phyloP scores from a whole-genome alignment of 2,113 vertebrate species.

The Mesoclemmys tuberculata region DNA sequence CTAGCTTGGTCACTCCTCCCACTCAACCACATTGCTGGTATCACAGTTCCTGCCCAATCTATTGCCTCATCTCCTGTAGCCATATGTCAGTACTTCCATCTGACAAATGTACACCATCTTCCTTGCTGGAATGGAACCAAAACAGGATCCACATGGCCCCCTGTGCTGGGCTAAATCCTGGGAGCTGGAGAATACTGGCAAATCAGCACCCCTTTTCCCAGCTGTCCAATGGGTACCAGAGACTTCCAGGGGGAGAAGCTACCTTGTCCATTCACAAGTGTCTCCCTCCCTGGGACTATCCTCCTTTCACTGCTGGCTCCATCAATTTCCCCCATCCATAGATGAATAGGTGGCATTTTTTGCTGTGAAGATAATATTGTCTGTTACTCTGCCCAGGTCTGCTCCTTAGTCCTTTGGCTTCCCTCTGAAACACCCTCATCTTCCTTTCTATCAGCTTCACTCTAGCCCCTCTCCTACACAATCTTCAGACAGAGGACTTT shows the following conservation, averaged over 20 bases:
- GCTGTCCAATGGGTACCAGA: neutral
- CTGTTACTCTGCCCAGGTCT: rapidly evolving
- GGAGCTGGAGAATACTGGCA: neutral
- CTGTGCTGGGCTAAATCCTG: neutral
- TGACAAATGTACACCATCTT: neutral
- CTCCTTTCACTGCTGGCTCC: neutral
- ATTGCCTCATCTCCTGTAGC: neutral
- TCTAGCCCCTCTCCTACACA: neutral
- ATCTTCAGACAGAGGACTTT: neutral
- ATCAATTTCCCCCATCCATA: neutral
- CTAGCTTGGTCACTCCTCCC: neutral
- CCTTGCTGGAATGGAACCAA: neutral
- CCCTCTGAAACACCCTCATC: neutral
- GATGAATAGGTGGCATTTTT: neutral
- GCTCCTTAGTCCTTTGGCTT: neutral
- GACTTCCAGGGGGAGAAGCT: neutral
- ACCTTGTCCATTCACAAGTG: neutral
- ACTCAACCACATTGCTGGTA: neutral
- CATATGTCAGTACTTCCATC: neutral
- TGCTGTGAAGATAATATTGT: neutral
- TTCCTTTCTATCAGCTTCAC: neutral
- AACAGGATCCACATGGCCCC: neutral
- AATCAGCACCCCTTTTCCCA: neutral
- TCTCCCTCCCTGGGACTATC: neutral
- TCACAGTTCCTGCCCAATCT: neutral